These are phyloP conservation scores for Sciurus vulgaris DNA, from an alignment of 2,797 vertebrate genomes.

Conservation along the genomic window DNA sequence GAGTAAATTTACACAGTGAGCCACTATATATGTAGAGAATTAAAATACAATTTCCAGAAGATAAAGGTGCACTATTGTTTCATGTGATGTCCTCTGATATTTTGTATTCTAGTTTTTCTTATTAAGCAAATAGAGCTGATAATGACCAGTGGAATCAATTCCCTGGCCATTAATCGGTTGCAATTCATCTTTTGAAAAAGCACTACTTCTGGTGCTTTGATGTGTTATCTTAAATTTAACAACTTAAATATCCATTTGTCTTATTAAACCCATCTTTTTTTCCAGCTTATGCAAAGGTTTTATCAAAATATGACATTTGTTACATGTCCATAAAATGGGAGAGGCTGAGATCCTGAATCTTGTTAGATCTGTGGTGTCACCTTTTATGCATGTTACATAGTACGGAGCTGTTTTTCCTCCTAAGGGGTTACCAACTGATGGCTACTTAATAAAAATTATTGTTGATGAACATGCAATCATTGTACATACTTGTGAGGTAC, in stretches of 20 bases:
- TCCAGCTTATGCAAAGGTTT: not conserved
- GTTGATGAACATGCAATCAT: too few species aligned
- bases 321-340: not conserved
- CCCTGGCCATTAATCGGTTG: not conserved
- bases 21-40: not conserved
- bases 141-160: not conserved
- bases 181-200: not conserved
- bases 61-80: not conserved
- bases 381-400: not conserved
- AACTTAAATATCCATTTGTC: not conserved
- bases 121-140: not conserved
- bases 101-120: not conserved
- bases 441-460: not conserved
- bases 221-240: not conserved
- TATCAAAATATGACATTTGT: not conserved
- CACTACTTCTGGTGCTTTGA: not conserved
- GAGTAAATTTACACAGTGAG: not conserved
- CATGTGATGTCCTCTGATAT: not conserved
- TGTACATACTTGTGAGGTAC: too few species aligned
- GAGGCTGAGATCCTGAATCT: constrained; percentile 50
- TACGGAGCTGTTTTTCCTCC: not conserved
- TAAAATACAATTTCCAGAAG: not conserved
- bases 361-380: not conserved
- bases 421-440: not conserved
- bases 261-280: not conserved